A percentile compares a stretch with the other conserved stretches of the same genome.
Evolutionary conservation across 2,888 invertebrate genomes (phyloP).

Genomic region (Apodemia duryi): DNA sequence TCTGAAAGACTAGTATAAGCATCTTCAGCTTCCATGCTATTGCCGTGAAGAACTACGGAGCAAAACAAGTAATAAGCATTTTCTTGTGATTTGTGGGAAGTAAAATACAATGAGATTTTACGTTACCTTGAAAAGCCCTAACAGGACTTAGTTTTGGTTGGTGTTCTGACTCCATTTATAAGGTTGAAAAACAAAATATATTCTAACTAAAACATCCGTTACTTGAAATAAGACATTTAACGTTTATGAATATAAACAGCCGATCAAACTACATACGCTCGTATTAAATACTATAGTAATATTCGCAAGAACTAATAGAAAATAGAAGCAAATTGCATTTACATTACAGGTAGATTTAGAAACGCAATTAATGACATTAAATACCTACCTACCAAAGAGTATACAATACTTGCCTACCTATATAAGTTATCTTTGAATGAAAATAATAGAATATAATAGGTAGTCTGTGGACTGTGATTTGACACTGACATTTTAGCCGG

Average conservation of each 20-base stretch:
- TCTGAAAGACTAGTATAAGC: slow-evolving; percentile 93
- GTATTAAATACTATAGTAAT: too few species aligned
- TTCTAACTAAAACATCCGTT: neutral
- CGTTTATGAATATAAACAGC: too few species aligned
- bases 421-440: too few species aligned
- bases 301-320: neutral
- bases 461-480: too few species aligned
- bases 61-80: slow-evolving; percentile 16
- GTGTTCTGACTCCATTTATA: slow-evolving; percentile 57
- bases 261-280: too few species aligned
- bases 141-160: slow-evolving; percentile 66
- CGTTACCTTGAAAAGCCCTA: slow-evolving; percentile 65
- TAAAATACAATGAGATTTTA: slow-evolving; percentile 10
- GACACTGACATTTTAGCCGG: too few species aligned
- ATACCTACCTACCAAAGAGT: too few species aligned
- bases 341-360: neutral
- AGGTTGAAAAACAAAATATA: neutral
- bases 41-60: slow-evolving; percentile 54
- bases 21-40: slow-evolving; percentile 81
- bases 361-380: neutral
- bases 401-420: too few species aligned
- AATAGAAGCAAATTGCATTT: neutral
- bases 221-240: neutral
- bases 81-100: neutral
- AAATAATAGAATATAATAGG: too few species aligned